Evolutionary conservation across 2,797 vertebrate species (phyloP), one percentile per base, ranked within the genome.

Genomic region (Crax fasciolata): DNA sequence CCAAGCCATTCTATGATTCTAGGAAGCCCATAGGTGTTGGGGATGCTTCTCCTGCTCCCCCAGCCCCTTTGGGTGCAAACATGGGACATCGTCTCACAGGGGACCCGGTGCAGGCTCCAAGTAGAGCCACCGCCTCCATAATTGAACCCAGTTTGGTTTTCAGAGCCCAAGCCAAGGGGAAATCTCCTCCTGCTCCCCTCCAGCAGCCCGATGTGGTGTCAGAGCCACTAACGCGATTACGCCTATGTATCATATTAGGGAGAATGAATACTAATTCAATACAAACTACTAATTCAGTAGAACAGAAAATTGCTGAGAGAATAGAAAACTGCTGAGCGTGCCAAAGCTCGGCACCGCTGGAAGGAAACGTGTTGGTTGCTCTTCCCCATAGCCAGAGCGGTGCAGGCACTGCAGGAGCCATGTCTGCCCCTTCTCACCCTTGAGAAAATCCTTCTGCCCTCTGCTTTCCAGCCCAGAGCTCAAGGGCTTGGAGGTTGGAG

Each of bases 241-340:
- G 95, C 96, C 97, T 98, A 97, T 98, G 96, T 97, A 98, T 98
- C 96, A 95, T 97, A 97, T 98, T 97, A 98, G 97, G 90, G 97
- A 94, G 97, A 97, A 98, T 96, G 96, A 98, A 98, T 97, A 97
- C 97, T 98, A 98, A 98, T 98, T 98, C 97, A 97, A 98, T 98
- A 97, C 91, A 96, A 97, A 95, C 96, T 94, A 87, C 96, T 98
- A 98, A 98, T 97, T 98, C 76, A 86, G 96, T 96, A 97, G 97
- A 97, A 97, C 96, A 97, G 93, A 96, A 97, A 98, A 97, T 90
- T 97, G 97, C 97, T 96, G 97, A 97, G 97, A 97, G 94, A 96
- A 97, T 93, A 94, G 94, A 97, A 97, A 98, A 94, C 32, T 80
- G 80, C 89, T 94, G 93, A 94, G 94, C 48, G 18, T 82, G 89